Percentiles rank a stretch among this genome's conserved stretches.
These are phyloP conservation scores for Sinosuthora webbiana DNA, from an alignment of 2,113 vertebrate genomes.

Conservation along the genomic window DNA sequence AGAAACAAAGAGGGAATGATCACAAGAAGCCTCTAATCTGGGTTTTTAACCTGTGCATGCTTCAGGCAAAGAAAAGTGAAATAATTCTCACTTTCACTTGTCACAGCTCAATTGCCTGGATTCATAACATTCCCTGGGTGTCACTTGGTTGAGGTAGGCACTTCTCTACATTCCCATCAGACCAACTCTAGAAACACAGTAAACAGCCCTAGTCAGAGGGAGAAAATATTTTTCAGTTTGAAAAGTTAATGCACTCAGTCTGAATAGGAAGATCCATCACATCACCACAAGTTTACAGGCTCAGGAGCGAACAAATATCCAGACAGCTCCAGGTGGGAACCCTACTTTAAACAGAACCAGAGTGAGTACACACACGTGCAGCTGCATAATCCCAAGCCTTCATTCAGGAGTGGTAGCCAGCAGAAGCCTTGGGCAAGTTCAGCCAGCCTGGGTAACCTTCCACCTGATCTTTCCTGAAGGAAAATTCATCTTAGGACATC, in stretches of 20 bases:
- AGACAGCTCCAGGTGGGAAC: not conserved
- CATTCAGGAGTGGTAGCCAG: not conserved
- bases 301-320: not conserved
- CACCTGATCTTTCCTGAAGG: not conserved
- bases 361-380: accelerated
- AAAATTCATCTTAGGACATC: not conserved
- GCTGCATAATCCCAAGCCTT: not conserved
- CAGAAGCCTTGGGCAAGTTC: not conserved
- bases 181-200: not conserved
- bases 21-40: not conserved
- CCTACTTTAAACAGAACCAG: not conserved
- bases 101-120: not conserved
- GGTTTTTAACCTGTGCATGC: not conserved
- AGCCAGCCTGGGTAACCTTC: not conserved
- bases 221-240: not conserved
- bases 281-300: not conserved
- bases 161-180: not conserved
- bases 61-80: not conserved
- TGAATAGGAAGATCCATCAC: not conserved
- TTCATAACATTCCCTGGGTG: not conserved
- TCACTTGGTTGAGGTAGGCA: not conserved
- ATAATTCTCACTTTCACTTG: not conserved
- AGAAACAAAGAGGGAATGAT: not conserved
- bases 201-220: not conserved
- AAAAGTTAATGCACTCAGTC: not conserved